Evolutionary conservation across 2,888 invertebrate species (phyloP), one percentile per base, ranked within the genome.

Genomic region (Tholera decimalis): DNA sequence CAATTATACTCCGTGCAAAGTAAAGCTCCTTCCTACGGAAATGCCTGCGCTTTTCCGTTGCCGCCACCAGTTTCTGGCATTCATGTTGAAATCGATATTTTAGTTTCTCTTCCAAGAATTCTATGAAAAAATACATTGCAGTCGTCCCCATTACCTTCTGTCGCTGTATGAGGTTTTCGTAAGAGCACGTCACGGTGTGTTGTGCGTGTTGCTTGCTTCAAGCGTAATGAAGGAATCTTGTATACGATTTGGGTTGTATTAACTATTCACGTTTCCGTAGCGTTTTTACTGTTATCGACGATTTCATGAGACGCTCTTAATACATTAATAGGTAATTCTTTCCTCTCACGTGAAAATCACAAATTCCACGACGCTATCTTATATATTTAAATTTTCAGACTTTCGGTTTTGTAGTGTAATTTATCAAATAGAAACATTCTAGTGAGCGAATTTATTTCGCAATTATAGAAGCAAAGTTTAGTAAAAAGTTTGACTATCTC

Each of bases 141-240:
- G 9, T n/a, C 26, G 20, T 62, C 50, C 47, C 51, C 22, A 49
- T 44, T 46, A 50, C 18, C 13, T 37, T 22, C 3, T 18, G 26
- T 43, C 11, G 9, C 15, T 9, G 20, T 37, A 20, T 50, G 28
- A 49, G 33, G 35, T 46, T 61, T 41, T 43, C 50, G 39, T 53
- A 59, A 43, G 37, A 51, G 33, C 39, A 68, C 57, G 61, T 71
- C 62, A 64, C 39, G 22, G 18, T 33, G 30, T 15, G 33, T 43
- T 24, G 46, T 35, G 8, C 37, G n/a, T n/a, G 24, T 20, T 35
- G 35, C 61, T 51, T 43, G 33, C 63, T 46, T 53, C 9, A 58
- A 28, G 43, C 43, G 76, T 83, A 84, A 87, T 84, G 85, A 84
- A 73, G 68, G 72, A 86, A 83, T 72, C 84, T 67, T 82, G 83